Conservation (phyloP, 2,888 invertebrate species). For the Trypoxylon attenuatum region DNA sequence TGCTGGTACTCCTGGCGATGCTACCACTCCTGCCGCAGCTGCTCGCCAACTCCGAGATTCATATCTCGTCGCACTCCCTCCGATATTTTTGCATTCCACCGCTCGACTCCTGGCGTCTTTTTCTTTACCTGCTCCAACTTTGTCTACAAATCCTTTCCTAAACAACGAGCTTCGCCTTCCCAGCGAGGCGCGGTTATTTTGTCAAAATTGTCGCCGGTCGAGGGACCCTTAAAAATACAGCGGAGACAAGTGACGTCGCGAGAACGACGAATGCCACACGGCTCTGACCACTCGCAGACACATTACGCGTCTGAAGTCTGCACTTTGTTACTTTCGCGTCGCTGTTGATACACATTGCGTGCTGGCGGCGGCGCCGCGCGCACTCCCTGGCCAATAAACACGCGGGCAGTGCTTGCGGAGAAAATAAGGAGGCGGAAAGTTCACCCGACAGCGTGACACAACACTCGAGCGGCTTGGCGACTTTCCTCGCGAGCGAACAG, state of each 20-base stretch:
- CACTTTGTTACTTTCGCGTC: background rate
- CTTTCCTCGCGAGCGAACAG: too few relatives aligned
- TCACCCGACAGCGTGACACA: too few relatives aligned
- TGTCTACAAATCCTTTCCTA: background rate
- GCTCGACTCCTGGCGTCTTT: background rate
- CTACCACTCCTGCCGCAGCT: slow-evolving; percentile 1
- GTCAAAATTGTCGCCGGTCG: too few relatives aligned
- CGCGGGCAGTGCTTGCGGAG: background rate
- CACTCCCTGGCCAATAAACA: background rate
- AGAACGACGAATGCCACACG: too few relatives aligned
- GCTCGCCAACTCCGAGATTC: slow-evolving; percentile 12
- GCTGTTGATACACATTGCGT: background rate
- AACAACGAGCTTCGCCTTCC: background rate
- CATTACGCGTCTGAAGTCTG: background rate
- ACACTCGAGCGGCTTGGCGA: too few relatives aligned
- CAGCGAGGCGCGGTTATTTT: too few relatives aligned
- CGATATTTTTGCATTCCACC: slow-evolving; percentile 14
- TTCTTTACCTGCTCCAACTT: too few relatives aligned
- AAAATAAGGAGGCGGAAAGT: background rate
- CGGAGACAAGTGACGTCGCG: background rate
- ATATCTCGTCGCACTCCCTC: slow-evolving; percentile 14
- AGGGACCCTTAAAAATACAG: background rate
- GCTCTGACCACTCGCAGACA: background rate
- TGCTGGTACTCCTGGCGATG: too few relatives aligned
- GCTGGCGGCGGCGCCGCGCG: background rate